These are phyloP conservation scores for Hermaeophaga mercurialis DNA, from an alignment of 2,888 invertebrate genomes.

Conservation along the genomic window DNA sequence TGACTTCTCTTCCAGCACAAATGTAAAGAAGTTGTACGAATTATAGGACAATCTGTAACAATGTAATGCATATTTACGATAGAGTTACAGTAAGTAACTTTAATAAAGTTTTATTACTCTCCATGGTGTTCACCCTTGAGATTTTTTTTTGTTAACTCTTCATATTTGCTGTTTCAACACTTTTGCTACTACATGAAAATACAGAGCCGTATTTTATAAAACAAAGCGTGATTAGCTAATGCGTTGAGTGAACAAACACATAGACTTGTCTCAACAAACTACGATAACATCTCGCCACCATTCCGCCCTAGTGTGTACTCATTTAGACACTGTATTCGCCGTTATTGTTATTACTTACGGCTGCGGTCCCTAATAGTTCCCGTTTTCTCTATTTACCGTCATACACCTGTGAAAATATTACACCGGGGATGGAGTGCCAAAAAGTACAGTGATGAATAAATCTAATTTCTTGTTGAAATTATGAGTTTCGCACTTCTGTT, in stretches of 20 bases:
- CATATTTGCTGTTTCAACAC: too few species aligned
- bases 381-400: constrained; percentile 7
- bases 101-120: too few species aligned
- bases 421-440: neutral
- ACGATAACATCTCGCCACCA: constrained; percentile 10
- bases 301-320: constrained; percentile 8
- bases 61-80: too few species aligned
- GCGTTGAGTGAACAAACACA: neutral
- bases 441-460: neutral
- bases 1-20: too few species aligned
- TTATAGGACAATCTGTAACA: too few species aligned
- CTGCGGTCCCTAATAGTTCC: constrained; percentile 11
- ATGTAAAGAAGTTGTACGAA: too few species aligned
- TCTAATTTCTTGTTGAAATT: neutral
- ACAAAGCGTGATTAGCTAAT: neutral
- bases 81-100: too few species aligned
- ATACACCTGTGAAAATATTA: constrained; percentile 3
- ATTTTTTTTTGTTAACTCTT: too few species aligned
- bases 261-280: constrained; percentile 2
- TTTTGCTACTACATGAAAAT: too few species aligned
- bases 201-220: too few species aligned
- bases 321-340: constrained; percentile 1
- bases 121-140: too few species aligned
- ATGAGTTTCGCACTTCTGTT: too few species aligned
- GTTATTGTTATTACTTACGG: constrained; percentile 10